A percentile compares a stretch with the other conserved stretches of the same genome.
Conservation (phyloP, 2,888 invertebrate species). For the Noctua comes region DNA sequence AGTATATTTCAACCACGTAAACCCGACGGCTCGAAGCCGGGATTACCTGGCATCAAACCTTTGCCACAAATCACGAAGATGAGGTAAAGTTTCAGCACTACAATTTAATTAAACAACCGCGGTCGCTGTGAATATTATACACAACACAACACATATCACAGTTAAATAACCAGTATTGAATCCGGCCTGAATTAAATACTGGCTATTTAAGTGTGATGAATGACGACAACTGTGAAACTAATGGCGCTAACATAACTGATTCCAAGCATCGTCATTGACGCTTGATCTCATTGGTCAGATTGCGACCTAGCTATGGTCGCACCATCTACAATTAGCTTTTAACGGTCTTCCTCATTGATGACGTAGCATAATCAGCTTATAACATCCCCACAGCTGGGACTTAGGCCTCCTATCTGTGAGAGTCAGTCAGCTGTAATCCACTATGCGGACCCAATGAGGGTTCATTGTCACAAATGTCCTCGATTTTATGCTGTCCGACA, state of each 20-base stretch:
- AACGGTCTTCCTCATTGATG: neutral
- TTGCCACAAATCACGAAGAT: conserved; percentile 91
- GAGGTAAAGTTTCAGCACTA: conserved; percentile 83
- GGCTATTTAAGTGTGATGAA: neutral
- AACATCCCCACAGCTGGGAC: no score
- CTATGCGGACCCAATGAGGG: neutral
- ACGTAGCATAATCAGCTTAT: no score
- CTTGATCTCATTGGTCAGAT: neutral
- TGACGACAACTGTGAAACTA: neutral
- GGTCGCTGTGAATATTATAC: neutral
- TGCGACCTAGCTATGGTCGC: neutral
- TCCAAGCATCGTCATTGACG: neutral
- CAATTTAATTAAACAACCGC: neutral
- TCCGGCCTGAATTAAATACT: neutral
- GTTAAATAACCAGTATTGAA: neutral
- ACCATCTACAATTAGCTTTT: neutral
- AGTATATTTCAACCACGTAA: conserved; percentile 92
- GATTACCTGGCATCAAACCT: conserved; percentile 86
- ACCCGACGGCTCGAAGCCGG: conserved; percentile 78
- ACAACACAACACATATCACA: neutral
- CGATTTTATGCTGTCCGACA: neutral
- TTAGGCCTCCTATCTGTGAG: no score
- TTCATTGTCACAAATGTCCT: neutral
- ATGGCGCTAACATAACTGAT: neutral
- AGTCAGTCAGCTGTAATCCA: no score